A percentile compares a stretch with the other conserved stretches of the same genome.
Conservation (phyloP, 2,113 vertebrate species). For the Laticauda colubrina region DNA sequence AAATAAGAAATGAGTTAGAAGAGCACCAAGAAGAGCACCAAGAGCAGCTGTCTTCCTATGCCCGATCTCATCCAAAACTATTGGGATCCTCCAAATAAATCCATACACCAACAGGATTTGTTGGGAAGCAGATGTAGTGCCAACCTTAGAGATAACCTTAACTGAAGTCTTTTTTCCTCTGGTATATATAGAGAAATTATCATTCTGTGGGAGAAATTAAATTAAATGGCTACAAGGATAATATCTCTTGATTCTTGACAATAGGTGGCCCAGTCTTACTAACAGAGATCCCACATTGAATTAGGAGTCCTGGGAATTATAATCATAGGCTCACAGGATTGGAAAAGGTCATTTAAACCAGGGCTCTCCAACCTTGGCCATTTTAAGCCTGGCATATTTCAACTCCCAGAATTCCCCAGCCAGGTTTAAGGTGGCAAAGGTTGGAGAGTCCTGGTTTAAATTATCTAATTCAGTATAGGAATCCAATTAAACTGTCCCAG, state of each 20-base stretch:
- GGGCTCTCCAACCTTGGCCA: too few relatives aligned
- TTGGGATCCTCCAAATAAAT: neutral
- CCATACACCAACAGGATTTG: neutral
- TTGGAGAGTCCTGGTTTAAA: neutral
- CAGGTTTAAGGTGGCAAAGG: too few relatives aligned
- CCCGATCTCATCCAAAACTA: neutral
- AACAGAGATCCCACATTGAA: neutral
- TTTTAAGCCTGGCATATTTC: too few relatives aligned
- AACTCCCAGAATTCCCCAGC: too few relatives aligned
- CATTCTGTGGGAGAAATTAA: neutral
- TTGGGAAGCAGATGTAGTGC: neutral
- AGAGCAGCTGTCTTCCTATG: neutral
- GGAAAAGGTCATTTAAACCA: neutral
- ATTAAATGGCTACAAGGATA: neutral
- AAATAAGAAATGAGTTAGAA: neutral
- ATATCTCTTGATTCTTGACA: neutral
- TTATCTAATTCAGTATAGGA: neutral
- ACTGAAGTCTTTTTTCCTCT: neutral
- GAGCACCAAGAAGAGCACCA: too few relatives aligned
- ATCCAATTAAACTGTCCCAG: neutral
- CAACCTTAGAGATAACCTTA: neutral
- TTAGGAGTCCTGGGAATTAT: neutral
- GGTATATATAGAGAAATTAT: neutral
- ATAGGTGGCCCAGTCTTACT: too few relatives aligned
- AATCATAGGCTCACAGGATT: neutral